Base-by-base conservation (phyloP, 2,888 invertebrate species). In the Parascotia fuliginaria region DNA sequence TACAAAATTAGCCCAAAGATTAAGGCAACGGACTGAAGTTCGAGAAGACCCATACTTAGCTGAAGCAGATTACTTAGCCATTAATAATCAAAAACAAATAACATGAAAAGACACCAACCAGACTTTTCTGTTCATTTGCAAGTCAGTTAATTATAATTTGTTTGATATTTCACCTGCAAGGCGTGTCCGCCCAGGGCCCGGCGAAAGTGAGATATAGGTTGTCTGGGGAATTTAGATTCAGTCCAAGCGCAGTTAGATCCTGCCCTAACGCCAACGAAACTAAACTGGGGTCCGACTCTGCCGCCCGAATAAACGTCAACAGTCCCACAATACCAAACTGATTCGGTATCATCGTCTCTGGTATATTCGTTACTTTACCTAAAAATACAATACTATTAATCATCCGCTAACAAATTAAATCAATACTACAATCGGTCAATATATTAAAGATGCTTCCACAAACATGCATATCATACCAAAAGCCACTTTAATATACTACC, bases 251-350 rank as follows among this genome's bases (percentile, higher is more conserved):
- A 59, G 99, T 99, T 81, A 99, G 94, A 92, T 99, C 99, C 90
- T 98, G 98, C 61, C 99, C 99, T 79, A 99, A 94, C 55, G 99
- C 99, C 83, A 99, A 92, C 53, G 98, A 97, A 67, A 99, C 98
- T 79, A 99, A 94, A 89, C 98, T 98, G 44, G 98, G 98, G 92
- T 99, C 98, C 50, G 98, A 97, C 92, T 99, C 99, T 58, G 99
- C 98, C 62, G 98, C 98, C 82, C 99, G 95, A 73, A 99, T 98
- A 92, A 99, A 99, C 70, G 99, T 98, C 87, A 99, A 93, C 73
- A 99, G 94, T 38, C 99, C 99, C 67, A 99, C 98, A 94, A 99
- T 99, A 74, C 99, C 99, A 89, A 98, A 99, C 93, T 99, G 99
- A 93, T 99, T 99, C 75, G 97, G 97, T 66, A 99, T 98, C 99